phyloP scores from a whole-genome alignment of 2,113 vertebrate genomes.

The Chaetura pelagica region DNA sequence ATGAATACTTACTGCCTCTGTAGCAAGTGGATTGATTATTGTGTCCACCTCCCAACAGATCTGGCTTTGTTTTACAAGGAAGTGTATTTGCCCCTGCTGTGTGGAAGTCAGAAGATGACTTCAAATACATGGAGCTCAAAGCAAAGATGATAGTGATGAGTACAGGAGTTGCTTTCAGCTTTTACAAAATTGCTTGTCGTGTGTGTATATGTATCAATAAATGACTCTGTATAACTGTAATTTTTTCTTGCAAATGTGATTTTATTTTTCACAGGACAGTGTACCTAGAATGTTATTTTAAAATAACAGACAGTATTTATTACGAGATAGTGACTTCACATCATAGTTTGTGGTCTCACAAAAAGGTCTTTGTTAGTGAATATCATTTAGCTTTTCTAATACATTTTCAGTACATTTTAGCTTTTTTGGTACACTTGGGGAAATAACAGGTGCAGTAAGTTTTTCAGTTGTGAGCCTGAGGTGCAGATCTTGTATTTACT shows the following conservation, averaged over 20 bases:
- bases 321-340: background rate
- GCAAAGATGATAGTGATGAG: background rate
- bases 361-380: background rate
- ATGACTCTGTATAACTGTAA: background rate
- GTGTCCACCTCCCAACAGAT: conserved; percentile 43
- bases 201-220: background rate
- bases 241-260: background rate
- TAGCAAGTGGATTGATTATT: conserved; percentile 77
- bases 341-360: background rate
- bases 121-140: conserved; percentile 24
- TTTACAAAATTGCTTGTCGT: background rate
- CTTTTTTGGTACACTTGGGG: background rate
- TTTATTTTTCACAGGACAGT: background rate
- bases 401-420: background rate
- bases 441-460: background rate
- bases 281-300: background rate
- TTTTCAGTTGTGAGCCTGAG: background rate
- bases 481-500: background rate
- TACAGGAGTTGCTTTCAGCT: background rate
- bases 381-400: background rate
- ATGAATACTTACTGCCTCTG: conserved; percentile 72
- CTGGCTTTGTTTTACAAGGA: conserved; percentile 59
- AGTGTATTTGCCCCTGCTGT: conserved; percentile 43
- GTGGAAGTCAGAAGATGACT: conserved; percentile 12
- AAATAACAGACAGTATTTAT: background rate